Conservation (phyloP, 2,113 vertebrate species). For the Vimba vimba region DNA sequence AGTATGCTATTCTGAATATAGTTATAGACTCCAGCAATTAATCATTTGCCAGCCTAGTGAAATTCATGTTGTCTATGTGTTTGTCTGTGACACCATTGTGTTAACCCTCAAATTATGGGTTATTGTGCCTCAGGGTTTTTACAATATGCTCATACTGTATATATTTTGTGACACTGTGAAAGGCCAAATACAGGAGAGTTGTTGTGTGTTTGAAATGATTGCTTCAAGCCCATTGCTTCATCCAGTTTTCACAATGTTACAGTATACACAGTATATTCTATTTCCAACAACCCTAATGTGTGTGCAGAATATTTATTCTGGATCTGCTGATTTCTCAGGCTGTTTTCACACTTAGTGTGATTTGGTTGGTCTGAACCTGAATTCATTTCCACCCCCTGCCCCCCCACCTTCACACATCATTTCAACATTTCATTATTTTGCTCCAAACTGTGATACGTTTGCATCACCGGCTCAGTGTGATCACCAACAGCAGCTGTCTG, state of each 20-base stretch:
- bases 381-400: background rate
- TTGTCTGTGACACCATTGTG: conserved; percentile 15
- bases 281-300: background rate
- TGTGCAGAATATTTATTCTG: conserved; percentile 14
- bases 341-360: conserved; percentile 29
- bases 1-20: background rate
- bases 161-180: conserved; percentile 42
- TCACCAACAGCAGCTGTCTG: background rate
- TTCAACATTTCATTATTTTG: conserved; percentile 4
- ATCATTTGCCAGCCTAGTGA: conserved; percentile 47
- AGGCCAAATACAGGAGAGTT: background rate
- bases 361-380: background rate
- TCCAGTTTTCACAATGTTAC: conserved; percentile 29
- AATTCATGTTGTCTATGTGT: conserved; percentile 3
- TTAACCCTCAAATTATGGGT: conserved; percentile 30
- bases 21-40: conserved; percentile 6
- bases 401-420: background rate
- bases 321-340: conserved; percentile 2
- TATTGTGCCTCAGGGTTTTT: background rate
- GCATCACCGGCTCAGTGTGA: background rate
- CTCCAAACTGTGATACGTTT: background rate
- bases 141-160: conserved; percentile 18
- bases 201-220: too few relatives aligned
- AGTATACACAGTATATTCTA: conserved; percentile 39
- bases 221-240: too few relatives aligned